Base-by-base conservation (phyloP, 2,888 invertebrate genomes). In the Scotopteryx bipunctaria region DNA sequence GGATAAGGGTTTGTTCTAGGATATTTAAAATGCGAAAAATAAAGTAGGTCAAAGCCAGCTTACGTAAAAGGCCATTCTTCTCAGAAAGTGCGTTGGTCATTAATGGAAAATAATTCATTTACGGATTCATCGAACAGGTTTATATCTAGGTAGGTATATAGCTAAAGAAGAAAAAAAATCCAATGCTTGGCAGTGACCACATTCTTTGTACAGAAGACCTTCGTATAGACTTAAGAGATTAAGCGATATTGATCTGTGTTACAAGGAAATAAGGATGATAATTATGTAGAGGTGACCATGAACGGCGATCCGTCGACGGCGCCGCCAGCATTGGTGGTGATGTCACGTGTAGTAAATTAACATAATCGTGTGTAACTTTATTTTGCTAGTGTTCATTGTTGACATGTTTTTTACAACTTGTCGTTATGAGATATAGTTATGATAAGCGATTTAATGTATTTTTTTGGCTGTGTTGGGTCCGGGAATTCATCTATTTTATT, bases 311-410 rank as follows among this genome's bases (percentile, higher is more conserved):
- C 38, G 43, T 55, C 43, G 35, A 40, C 49, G 35, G n/a, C n/a
- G 38, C 27, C 52, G 38, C n/a, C 45, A 47, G 43, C 55, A 59
- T 56, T 38, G 66, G 55, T 81, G 86, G 83, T 80, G 86, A 85
- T 80, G 78, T 86, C 83, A 85, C 64, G 53, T 57, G 71, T 75
- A 74, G 76, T 83, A 81, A 81, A 83, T 85, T 82, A 81, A 64
- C 77, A 76, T 82, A 78, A 77, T 74, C 57, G 50, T 40, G 52
- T 57, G 55, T 44, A 46, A 61, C 45, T 50, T 35, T 54, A 59
- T 59, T 53, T 59, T 55, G 51, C 46, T 44, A 53, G 50, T 61
- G 54, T 60, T 61, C 46, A 50, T 58, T 56, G 60, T 60, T 55
- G 51, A 62, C 49, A 46, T 42, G 42, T 52, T 16, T 31, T 27